These are phyloP conservation scores for Yasuhikotakia modesta DNA, from an alignment of 2,797 vertebrate species.

Conservation along the genomic window DNA sequence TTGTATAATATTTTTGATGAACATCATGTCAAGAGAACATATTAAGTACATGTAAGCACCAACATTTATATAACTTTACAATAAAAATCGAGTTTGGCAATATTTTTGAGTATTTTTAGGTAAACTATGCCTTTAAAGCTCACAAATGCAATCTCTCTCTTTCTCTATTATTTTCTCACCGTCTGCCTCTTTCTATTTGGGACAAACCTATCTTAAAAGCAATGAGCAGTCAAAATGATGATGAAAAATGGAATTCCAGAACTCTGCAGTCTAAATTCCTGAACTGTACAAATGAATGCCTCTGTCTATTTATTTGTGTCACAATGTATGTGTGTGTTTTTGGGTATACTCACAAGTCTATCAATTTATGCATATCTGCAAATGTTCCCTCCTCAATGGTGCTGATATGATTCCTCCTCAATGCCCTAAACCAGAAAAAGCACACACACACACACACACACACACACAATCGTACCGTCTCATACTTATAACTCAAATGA, in stretches of 20 bases:
- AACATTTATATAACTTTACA: too few species aligned
- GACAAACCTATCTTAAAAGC: neutral
- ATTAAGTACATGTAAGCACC: too few species aligned
- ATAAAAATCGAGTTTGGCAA: neutral
- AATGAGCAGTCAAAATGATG: neutral
- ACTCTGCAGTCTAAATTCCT: neutral
- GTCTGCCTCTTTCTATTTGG: neutral
- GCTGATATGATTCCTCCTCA: conserved; percentile 69
- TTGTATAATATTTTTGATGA: neutral
- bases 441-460: neutral
- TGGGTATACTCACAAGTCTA: conserved; percentile 71
- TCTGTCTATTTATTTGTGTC: conserved; percentile 36
- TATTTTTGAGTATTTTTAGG: neutral
- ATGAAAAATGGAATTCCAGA: neutral
- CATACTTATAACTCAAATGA: neutral
- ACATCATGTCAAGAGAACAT: too few species aligned
- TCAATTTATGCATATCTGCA: conserved; percentile 67
- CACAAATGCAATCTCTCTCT: neutral
- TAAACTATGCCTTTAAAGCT: neutral
- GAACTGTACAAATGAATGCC: neutral
- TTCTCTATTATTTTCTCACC: neutral
- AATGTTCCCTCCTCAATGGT: conserved; percentile 68
- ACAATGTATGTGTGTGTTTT: neutral
- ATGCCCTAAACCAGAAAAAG: conserved; percentile 57
- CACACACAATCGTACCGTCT: neutral